phyloP scores from a whole-genome alignment of 2,113 vertebrate genomes.

The Siniperca knerii region DNA sequence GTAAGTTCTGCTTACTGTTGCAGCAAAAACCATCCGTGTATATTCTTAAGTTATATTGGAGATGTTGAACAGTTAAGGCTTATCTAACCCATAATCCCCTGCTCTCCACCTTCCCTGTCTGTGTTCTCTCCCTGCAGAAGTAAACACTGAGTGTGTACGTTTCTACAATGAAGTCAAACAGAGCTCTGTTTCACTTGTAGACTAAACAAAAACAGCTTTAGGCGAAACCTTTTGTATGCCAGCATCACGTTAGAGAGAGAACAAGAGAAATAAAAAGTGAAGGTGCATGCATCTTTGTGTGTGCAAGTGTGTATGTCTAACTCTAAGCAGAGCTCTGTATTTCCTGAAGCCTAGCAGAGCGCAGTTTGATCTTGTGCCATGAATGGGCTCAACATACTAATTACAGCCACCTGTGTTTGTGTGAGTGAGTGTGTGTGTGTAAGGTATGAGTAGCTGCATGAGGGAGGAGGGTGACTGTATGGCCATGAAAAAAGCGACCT shows the following conservation, averaged over 20 bases:
- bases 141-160: slow-evolving; percentile 45
- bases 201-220: slow-evolving; percentile 76
- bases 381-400: slow-evolving; percentile 76
- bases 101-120: slow-evolving; percentile 44
- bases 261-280: slow-evolving; percentile 55
- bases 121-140: slow-evolving; percentile 30
- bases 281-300: slow-evolving; percentile 52
- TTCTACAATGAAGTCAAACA: slow-evolving; percentile 58
- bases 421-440: slow-evolving; percentile 26
- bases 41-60: slow-evolving; percentile 34
- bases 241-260: slow-evolving; percentile 44
- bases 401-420: slow-evolving; percentile 81
- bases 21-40: slow-evolving; percentile 35
- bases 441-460: slow-evolving; percentile 19
- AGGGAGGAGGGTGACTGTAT: slow-evolving; percentile 47
- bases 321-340: slow-evolving; percentile 62
- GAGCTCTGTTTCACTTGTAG: slow-evolving; percentile 54
- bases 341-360: slow-evolving; percentile 70
- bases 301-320: slow-evolving; percentile 56
- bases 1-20: slow-evolving; percentile 47
- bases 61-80: slow-evolving; percentile 42
- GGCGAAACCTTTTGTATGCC: slow-evolving; percentile 50
- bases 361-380: slow-evolving; percentile 80
- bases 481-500: slow-evolving; percentile 51
- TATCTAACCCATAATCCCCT: slow-evolving; percentile 60